Percentiles rank a stretch among this genome's conserved stretches.
phyloP scores from a whole-genome alignment of 2,888 invertebrate species.

The Sacculina carcini region DNA sequence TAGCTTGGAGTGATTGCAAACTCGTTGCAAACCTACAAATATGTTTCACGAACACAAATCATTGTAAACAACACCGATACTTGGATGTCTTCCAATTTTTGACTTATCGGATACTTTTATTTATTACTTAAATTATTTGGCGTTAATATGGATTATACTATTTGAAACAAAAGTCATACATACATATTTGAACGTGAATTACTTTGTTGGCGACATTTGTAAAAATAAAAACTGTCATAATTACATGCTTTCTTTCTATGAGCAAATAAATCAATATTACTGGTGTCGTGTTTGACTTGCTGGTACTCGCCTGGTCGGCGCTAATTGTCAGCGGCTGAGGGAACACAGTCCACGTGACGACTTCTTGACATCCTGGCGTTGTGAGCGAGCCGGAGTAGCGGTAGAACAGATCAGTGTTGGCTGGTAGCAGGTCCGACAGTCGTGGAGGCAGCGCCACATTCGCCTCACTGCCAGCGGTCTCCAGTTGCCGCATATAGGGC shows the following conservation, averaged over 20 bases:
- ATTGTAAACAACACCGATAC: too few relatives aligned
- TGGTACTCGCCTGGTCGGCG: background rate
- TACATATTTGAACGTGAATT: background rate
- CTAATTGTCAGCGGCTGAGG: constrained; percentile 29
- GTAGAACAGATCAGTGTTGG: constrained; percentile 38
- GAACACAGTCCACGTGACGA: constrained; percentile 52
- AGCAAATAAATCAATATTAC: too few relatives aligned
- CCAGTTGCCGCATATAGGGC: too few relatives aligned
- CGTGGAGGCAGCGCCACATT: constrained; percentile 35
- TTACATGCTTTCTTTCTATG: too few relatives aligned
- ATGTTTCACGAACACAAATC: too few relatives aligned
- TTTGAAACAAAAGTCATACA: background rate
- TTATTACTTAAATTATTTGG: background rate
- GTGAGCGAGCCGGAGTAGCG: constrained; percentile 51
- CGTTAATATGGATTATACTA: background rate
- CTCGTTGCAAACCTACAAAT: too few relatives aligned
- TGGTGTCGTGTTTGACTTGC: too few relatives aligned
- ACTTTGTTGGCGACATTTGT: too few relatives aligned
- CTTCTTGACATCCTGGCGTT: constrained; percentile 51
- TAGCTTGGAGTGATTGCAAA: too few relatives aligned
- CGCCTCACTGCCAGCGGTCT: constrained; percentile 30
- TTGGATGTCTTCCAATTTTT: too few relatives aligned
- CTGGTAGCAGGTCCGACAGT: constrained; percentile 33
- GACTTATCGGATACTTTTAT: background rate
- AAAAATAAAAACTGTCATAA: too few relatives aligned